These are phyloP conservation scores for Pandemis cinnamomeana DNA, from an alignment of 2,888 invertebrate species.

Conservation along the genomic window DNA sequence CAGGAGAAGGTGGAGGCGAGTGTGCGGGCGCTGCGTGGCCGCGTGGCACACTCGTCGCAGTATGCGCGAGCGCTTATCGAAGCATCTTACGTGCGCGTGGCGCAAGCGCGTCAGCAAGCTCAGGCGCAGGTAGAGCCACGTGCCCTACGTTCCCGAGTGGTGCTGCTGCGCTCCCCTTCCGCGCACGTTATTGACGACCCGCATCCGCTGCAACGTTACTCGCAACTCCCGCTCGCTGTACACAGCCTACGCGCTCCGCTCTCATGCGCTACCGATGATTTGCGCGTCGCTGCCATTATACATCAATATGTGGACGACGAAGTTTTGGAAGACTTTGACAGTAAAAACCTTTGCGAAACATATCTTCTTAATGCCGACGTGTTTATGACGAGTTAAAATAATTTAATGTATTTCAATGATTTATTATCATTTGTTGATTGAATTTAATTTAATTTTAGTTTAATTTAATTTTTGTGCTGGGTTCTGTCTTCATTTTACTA, in stretches of 20 bases:
- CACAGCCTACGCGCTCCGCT: slow-evolving; percentile 51
- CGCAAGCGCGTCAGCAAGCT: slow-evolving; percentile 48
- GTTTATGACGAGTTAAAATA: slow-evolving; percentile 24
- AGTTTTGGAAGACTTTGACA: slow-evolving; percentile 49
- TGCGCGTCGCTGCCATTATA: slow-evolving; percentile 53
- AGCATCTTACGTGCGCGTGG: slow-evolving; percentile 53
- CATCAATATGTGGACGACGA: slow-evolving; percentile 52
- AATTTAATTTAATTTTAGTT: too few species aligned
- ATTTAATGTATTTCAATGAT: not conserved
- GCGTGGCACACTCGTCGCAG: slow-evolving; percentile 56
- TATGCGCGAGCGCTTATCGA: slow-evolving; percentile 57
- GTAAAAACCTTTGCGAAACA: slow-evolving; percentile 55
- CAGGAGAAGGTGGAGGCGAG: slow-evolving; percentile 53
- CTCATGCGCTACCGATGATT: slow-evolving; percentile 49
- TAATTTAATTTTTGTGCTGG: not conserved
- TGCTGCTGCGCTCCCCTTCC: slow-evolving; percentile 48
- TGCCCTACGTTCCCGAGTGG: slow-evolving; percentile 54
- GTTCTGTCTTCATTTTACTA: too few species aligned
- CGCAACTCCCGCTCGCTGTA: slow-evolving; percentile 43
- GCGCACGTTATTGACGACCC: not conserved
- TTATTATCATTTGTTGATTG: too few species aligned
- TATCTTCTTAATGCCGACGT: slow-evolving; percentile 44
- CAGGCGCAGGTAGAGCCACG: slow-evolving; percentile 29
- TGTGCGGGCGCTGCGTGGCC: slow-evolving; percentile 46
- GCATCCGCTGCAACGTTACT: slow-evolving; percentile 44